These are phyloP conservation scores for Perdita meconis DNA, from an alignment of 2,888 invertebrate genomes.

Conservation along the genomic window DNA sequence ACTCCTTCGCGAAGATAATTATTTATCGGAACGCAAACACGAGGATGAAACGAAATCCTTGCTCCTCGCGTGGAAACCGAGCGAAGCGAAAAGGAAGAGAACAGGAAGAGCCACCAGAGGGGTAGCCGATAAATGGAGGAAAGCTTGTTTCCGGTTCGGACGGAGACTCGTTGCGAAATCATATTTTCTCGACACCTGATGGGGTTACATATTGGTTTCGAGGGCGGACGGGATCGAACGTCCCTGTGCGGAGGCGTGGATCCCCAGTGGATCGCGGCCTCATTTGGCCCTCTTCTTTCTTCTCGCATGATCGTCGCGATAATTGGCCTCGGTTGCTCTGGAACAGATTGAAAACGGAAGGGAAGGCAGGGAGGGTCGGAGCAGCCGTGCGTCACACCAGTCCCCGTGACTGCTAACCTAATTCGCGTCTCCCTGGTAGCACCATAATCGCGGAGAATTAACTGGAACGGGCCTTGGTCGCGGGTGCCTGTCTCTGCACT, in stretches of 20 bases:
- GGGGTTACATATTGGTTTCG: slow-evolving; percentile 48
- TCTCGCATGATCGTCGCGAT: slow-evolving; percentile 49
- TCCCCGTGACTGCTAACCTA: slow-evolving; percentile 60
- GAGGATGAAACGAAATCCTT: slow-evolving; percentile 5
- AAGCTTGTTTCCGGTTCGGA: slow-evolving; percentile 51
- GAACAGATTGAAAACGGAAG: slow-evolving; percentile 61
- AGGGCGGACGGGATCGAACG: slow-evolving; percentile 48
- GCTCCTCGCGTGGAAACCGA: neutral
- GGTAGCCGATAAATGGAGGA: slow-evolving; percentile 48
- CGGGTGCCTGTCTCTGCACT: slow-evolving; percentile 18
- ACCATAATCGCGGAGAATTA: slow-evolving; percentile 64
- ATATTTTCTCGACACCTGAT: slow-evolving; percentile 39
- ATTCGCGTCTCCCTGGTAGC: slow-evolving; percentile 52
- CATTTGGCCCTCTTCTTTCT: slow-evolving; percentile 43
- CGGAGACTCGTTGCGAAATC: slow-evolving; percentile 45
- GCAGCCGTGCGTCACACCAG: slow-evolving; percentile 52
- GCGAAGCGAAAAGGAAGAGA: neutral
- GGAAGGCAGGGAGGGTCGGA: slow-evolving; percentile 6
- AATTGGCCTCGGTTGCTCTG: slow-evolving; percentile 61
- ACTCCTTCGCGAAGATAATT: neutral
- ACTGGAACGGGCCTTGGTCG: slow-evolving; percentile 46
- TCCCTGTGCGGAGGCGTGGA: slow-evolving; percentile 4
- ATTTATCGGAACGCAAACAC: neutral
- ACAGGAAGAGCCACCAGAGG: neutral
- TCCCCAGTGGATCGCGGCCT: slow-evolving; percentile 30